Base-by-base conservation (phyloP, 2,888 invertebrate genomes). In the Pherbina coryleti region DNA sequence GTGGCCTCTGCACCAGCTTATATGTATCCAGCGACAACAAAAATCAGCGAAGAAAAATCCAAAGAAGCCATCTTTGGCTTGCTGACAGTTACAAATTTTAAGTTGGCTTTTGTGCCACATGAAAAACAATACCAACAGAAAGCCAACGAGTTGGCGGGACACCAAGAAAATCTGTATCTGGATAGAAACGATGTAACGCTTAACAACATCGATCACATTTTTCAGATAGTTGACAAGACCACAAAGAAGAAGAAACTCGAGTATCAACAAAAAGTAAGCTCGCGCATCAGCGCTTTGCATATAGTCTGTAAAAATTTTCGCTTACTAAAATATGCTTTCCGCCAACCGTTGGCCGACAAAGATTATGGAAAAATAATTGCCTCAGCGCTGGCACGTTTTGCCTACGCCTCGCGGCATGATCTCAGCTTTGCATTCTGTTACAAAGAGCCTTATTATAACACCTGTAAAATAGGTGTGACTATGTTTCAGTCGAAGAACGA, bases 1-100 rank as follows among this genome's bases (percentile, higher is more conserved):
- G 94, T 96, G 77, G 94, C 95, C 34, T 93, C 94, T 84, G 96
- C 96, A 87, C 97, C 97, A 79, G 97, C 97, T 79, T 92, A 96
- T 82, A 92, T 97, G 92, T 95, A 95, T 89, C 93, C 95, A 74
- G 95, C 97, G 17, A 89, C 88, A 34, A 86, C 88, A 28, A 88
- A 88, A 55, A 86, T 88, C 72, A 85, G 85, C 19, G 81, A 80
- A 70, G 79, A 64, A 19, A 79, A 62, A n/a, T 78, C 82, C 2
- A 92, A 94, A 79, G 95, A 95, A 86, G 96, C 96, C 75, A 93
- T 94, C 79, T 93, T 94, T 79, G 98, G 98, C 0, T 92, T 94
- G 37, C 91, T 98, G 78, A 95, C 95, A 86, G 94, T 98, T 79
- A 98, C 98, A 78, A 98, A 97, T 91, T 98, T 97, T 89, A 96